phyloP scores from a whole-genome alignment of 2,888 invertebrate species.

The Leucophenga maculata region DNA sequence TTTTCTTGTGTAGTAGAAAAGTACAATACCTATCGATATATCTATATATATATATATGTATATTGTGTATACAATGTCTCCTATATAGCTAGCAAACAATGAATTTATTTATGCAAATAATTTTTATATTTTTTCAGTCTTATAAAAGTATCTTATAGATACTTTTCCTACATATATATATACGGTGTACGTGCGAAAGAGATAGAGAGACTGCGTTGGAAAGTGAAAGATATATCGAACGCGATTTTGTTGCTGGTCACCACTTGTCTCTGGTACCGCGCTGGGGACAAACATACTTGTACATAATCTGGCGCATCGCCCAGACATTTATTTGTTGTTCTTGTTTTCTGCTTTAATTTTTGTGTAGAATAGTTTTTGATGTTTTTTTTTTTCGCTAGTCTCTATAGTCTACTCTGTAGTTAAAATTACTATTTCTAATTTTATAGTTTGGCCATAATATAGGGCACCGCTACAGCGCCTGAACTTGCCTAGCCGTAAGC shows the following conservation, averaged over 20 bases:
- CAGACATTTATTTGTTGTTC: conserved; percentile 58
- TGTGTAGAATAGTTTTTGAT: conserved; percentile 42
- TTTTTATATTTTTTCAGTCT: too few relatives aligned
- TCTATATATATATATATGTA: neutral
- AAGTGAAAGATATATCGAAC: too few relatives aligned
- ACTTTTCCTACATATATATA: too few relatives aligned
- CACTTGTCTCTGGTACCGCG: neutral
- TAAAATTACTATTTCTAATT: conserved; percentile 22
- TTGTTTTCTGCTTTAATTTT: conserved; percentile 39
- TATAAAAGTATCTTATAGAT: too few relatives aligned
- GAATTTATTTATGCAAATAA: too few relatives aligned
- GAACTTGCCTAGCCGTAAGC: conserved; percentile 25
- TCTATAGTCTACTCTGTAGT: conserved; percentile 4
- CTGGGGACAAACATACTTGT: conserved; percentile 37
- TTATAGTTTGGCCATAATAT: conserved; percentile 27
- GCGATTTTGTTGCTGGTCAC: too few relatives aligned
- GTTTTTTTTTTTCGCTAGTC: conserved; percentile 36
- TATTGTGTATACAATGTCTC: conserved; percentile 12
- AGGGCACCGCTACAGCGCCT: conserved; percentile 26
- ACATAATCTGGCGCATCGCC: conserved; percentile 64
- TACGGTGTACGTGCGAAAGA: too few relatives aligned
- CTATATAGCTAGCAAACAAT: conserved; percentile 27
- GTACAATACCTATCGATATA: neutral
- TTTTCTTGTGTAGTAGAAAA: conserved; percentile 24
- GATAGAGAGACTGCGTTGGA: too few relatives aligned